Base-by-base conservation (phyloP, 2,113 vertebrate species). In the Thryonomys swinderianus region DNA sequence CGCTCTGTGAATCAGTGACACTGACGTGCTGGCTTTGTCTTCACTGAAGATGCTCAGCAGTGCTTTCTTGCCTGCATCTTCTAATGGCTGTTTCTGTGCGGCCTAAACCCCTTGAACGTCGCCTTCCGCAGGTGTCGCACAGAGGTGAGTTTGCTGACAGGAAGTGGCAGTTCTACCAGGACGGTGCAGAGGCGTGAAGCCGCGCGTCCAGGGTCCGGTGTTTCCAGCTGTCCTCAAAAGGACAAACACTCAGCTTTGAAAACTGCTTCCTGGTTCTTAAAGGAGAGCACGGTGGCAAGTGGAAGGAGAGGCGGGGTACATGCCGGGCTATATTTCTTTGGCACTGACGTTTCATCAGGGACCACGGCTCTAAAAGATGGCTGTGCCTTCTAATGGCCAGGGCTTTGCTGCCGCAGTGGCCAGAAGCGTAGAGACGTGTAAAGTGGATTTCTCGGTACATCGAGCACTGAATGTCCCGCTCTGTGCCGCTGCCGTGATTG, bases 311-410 rank as follows among this genome's bases (percentile, higher is more conserved):
- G 21, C 0, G 0, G n/a, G 32, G 14, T 6, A 2, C 40, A 0
- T 3, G 13, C 2, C 94, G 92, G 18, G 67, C 94, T 67, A 0
- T 62, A 13, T 97, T 94, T 96, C 80, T 88, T 94, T 34, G 73
- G 84, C 61, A 34, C 17, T 87, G 94, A 71, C 21, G 16, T 95
- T 95, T 95, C 73, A 76, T 82, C 96, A 92, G 3, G 71, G 21
- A 82, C 21, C 34, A 2, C 1, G 3, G 34, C 48, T 23, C 13
- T 34, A 40, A 80, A 90, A 93, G 79, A 94, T 34, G 73, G 23
- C 95, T 93, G 69, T 91, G 85, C 40, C 85, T 97, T 92, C 88
- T 30, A 1, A 62, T 34, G 37, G 74, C 30, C 8, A 8, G 57
- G 64, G 76, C 42, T 64, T 91, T 85, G 79, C 34, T 1, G 37